Evolutionary conservation across 2,888 invertebrate genomes (phyloP), one percentile per base, ranked within the genome.

Genomic region (Acanthosepion pharaonis): DNA sequence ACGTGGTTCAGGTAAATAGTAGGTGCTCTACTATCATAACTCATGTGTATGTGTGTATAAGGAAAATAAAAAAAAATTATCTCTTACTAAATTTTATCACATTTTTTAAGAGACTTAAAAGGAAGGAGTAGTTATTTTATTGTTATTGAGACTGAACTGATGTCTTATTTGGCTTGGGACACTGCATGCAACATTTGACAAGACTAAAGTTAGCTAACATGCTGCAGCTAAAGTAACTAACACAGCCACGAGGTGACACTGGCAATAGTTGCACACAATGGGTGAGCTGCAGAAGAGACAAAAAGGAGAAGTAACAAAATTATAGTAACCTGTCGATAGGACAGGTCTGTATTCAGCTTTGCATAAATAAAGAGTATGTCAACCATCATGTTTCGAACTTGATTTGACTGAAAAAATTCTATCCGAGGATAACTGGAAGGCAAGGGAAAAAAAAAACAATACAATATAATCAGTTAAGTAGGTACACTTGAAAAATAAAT

Each of bases 371-470:
- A 98, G 94, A 98, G 97, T 94, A 98, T 97, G 95, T 98, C 98
- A 98, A 98, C 98, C 98, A 99, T 98, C 95, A 98, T 97, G 96
- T 98, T 98, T 96, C 98, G 98, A n/a, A 98, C 98, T 93, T 98
- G 97, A 91, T 98, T 97, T 78, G 98, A 98, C 95, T 98, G 98
- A 97, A 98, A 99, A 97, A 98, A 98, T 94, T 98, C 98, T 95
- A 98, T 98, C 95, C 98, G 98, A 0, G 99, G 99, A 97, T 97
- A 97, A 95, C 97, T 97, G 96, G 49, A 95, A 95, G 91, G 51
- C 94, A 51, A 93, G 42, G 91, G 59, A 94, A 25, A 23, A 42
- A 42, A 20, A 59, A 93, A n/a, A 93, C 49, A 49, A 33, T 28
- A 42, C 49, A 48, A 28, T 93, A 93, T 42, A 92, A 28, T 92